A percentile compares a stretch with the other conserved stretches of the same genome.
These are phyloP conservation scores for Cataglyphis livida DNA, from an alignment of 2,888 invertebrate species.

Conservation along the genomic window DNA sequence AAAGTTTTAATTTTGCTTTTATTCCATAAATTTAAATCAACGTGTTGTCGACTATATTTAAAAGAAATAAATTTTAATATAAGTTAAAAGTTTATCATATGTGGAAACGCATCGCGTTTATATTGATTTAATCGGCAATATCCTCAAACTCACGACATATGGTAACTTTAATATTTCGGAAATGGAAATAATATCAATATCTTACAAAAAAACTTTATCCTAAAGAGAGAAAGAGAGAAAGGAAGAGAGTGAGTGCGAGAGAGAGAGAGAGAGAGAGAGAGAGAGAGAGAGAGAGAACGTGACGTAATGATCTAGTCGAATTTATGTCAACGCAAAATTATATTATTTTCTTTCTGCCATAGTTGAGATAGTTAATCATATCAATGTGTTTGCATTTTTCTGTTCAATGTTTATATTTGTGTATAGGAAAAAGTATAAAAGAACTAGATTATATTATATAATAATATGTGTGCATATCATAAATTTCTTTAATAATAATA, in stretches of 20 bases:
- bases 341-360: neutral
- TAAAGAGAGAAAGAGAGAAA: no score
- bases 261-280: no score
- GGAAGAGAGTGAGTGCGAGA: no score
- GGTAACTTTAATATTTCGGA: neutral
- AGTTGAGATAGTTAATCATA: neutral
- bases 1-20: neutral
- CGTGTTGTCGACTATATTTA: neutral
- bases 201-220: neutral
- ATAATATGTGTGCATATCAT: neutral
- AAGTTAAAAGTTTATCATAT: neutral
- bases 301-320: neutral
- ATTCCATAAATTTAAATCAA: neutral
- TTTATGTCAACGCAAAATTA: conserved; percentile 6
- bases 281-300: no score
- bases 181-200: conserved; percentile 3
- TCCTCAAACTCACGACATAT: neutral
- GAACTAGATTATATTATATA: neutral
- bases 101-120: neutral
- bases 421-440: neutral
- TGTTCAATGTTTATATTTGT: neutral
- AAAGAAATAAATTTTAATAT: neutral
- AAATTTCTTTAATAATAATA: neutral
- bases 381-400: neutral
- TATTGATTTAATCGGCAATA: neutral